phyloP scores from a whole-genome alignment of 2,113 vertebrate species.

The Amphilophus citrinellus region DNA sequence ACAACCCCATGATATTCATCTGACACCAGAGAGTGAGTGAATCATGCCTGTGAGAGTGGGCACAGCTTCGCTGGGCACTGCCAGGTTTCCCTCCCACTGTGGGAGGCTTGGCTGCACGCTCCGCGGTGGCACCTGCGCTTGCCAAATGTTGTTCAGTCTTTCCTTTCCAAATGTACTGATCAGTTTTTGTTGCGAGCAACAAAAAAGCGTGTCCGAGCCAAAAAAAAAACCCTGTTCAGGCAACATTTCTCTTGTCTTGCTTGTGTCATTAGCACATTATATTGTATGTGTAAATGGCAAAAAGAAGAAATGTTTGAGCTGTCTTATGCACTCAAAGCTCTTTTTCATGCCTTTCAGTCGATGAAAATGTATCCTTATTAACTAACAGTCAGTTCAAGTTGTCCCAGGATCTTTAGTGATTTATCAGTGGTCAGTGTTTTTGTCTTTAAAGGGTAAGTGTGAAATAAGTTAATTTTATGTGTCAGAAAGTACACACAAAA shows the following conservation, averaged over 20 bases:
- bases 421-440: slow-evolving; percentile 50
- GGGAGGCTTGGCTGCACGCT: slow-evolving; percentile 65
- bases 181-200: slow-evolving; percentile 49
- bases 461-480: slow-evolving; percentile 1
- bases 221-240: slow-evolving; percentile 22
- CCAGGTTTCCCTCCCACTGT: slow-evolving; percentile 63
- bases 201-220: slow-evolving; percentile 40
- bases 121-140: slow-evolving; percentile 70
- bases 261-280: slow-evolving; percentile 43
- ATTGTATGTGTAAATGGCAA: slow-evolving; percentile 37
- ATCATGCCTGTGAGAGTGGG: slow-evolving; percentile 67
- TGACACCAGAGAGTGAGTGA: slow-evolving; percentile 67
- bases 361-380: slow-evolving; percentile 11
- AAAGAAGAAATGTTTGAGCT: slow-evolving; percentile 19
- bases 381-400: slow-evolving; percentile 40
- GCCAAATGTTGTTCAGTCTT: slow-evolving; percentile 83
- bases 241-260: slow-evolving; percentile 9
- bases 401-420: slow-evolving; percentile 35
- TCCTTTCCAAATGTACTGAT: slow-evolving; percentile 79
- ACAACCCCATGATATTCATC: slow-evolving; percentile 57
- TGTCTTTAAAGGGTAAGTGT: slow-evolving; percentile 66
- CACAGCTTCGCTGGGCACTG: slow-evolving; percentile 54
- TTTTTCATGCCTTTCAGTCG: slow-evolving; percentile 11
- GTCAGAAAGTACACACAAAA: background rate
- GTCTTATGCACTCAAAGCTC: slow-evolving; percentile 28